phyloP scores from a whole-genome alignment of 2,113 vertebrate species.

The Hassar affinis region DNA sequence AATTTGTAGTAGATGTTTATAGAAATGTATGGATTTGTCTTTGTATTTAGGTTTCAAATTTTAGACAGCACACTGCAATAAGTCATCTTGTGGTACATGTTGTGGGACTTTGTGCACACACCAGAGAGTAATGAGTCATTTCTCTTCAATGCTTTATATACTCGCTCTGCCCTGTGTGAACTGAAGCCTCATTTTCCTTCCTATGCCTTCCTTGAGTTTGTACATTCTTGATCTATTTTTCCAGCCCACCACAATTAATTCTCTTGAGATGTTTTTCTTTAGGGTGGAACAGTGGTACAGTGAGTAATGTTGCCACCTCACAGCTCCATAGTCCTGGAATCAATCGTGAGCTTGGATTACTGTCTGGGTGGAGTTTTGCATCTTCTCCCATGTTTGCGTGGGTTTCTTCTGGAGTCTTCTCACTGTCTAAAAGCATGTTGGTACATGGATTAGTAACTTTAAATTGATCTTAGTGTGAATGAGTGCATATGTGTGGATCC shows the following conservation, averaged over 20 bases:
- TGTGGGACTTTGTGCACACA: constrained; percentile 22
- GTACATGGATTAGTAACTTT: not conserved
- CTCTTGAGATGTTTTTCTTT: constrained; percentile 53
- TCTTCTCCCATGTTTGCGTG: not conserved
- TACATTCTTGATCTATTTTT: constrained; percentile 48
- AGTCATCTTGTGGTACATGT: constrained; percentile 13
- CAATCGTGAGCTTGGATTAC: not conserved
- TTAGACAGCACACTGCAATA: constrained; percentile 10
- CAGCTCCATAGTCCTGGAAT: not conserved
- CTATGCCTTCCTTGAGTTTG: constrained; percentile 55
- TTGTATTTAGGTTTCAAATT: not conserved
- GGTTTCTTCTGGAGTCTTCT: not conserved
- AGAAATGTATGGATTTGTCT: not conserved
- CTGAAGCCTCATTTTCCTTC: constrained; percentile 62
- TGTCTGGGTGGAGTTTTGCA: constrained; percentile 6
- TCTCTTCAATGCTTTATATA: constrained; percentile 12
- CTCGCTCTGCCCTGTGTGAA: constrained; percentile 45
- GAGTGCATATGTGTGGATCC: not conserved
- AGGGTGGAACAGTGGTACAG: constrained; percentile 10
- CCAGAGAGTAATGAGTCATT: constrained; percentile 31
- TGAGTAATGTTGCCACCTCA: constrained; percentile 6
- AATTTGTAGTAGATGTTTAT: not conserved
- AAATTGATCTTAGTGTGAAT: not conserved
- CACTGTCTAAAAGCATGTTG: not conserved
- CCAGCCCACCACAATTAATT: constrained; percentile 44